Base-by-base conservation (phyloP, 37 sponge, comb jelly and placozoan genomes). In the Spongia lamella region DNA sequence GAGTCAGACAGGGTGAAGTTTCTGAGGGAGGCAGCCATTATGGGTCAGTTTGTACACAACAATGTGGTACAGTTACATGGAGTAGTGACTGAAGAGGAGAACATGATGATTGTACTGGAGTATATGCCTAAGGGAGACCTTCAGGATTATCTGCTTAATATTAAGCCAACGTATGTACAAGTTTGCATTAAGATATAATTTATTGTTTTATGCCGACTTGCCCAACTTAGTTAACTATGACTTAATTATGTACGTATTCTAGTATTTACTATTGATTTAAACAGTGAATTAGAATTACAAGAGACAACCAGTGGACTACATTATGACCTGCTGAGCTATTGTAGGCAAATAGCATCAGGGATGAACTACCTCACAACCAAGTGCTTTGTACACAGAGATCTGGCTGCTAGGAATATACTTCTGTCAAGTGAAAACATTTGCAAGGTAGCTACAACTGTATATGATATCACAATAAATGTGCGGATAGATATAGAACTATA, bases 31-130 rank as follows among this genome's bases (percentile, higher is more conserved):
- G 73, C 73, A 56, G 73, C 73, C 58, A 72, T 72, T 35, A 72
- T 72, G 73, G 73, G 73, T n/a, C 73, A 72, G 73, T 72, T 72
- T 36, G 20, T 34, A 27, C 73, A 72, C 33, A 56, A 56, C 36
- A 52, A 29, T 57, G 56, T 72, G n/a, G 73, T 72, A 3, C 38
- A 55, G 58, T 26, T 72, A 13, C 33, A 72, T 34, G 73, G 73
- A 34, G 73, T 72, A 57, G 73, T 72, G 7, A 43, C 47, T 43
- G 47, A 43, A 43, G 47, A 43, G 47, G 47, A 43, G 60, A 27
- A 90, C 86, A 35, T 86, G 19, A 90, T 85, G 91, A 85, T 90
- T 53, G 75, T 90, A 29, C 47, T 90, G 63, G 91, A 90, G 67
- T 38, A 82, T 1, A 32, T 90, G 34, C 63, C 62, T 1, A 73